A percentile compares a stretch with the other conserved stretches of the same genome.
These are phyloP conservation scores for Sinosuthora webbiana DNA, from an alignment of 2,113 vertebrate species.

Conservation along the genomic window DNA sequence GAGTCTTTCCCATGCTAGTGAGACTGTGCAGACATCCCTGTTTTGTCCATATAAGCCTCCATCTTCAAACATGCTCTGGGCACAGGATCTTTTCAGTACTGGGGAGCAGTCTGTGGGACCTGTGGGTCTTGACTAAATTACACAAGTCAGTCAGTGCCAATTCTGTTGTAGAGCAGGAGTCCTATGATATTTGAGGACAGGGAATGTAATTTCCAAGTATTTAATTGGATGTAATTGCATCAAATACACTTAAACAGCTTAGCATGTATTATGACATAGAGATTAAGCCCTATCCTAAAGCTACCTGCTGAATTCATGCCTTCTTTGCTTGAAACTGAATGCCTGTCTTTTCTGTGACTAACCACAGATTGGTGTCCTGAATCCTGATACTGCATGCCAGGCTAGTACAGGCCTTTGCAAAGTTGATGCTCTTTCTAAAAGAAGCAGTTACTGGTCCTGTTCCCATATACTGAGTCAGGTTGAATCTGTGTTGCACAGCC, in stretches of 20 bases:
- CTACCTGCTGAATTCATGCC: not conserved
- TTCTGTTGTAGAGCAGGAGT: not conserved
- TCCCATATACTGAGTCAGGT: not conserved
- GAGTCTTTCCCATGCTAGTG: not conserved
- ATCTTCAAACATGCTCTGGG: not conserved
- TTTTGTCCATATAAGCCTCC: not conserved
- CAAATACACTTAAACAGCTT: slow-evolving; percentile 21
- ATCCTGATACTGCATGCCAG: not conserved
- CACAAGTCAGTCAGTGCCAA: not conserved
- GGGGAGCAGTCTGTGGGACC: not conserved
- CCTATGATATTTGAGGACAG: not conserved
- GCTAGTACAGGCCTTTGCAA: not conserved
- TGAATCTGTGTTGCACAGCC: not conserved
- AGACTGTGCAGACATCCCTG: not conserved
- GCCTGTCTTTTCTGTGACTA: not conserved
- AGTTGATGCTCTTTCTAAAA: not conserved
- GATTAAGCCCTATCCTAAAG: not conserved
- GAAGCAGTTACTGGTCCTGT: not conserved
- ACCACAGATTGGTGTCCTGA: not conserved
- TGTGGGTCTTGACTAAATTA: not conserved
- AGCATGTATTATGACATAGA: not conserved
- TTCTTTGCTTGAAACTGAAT: not conserved
- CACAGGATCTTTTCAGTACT: not conserved
- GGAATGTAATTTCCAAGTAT: not conserved
- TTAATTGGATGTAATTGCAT: slow-evolving; percentile 27